These are phyloP conservation scores for Platysteira castanea DNA, from an alignment of 2,113 vertebrate genomes.

Conservation along the genomic window DNA sequence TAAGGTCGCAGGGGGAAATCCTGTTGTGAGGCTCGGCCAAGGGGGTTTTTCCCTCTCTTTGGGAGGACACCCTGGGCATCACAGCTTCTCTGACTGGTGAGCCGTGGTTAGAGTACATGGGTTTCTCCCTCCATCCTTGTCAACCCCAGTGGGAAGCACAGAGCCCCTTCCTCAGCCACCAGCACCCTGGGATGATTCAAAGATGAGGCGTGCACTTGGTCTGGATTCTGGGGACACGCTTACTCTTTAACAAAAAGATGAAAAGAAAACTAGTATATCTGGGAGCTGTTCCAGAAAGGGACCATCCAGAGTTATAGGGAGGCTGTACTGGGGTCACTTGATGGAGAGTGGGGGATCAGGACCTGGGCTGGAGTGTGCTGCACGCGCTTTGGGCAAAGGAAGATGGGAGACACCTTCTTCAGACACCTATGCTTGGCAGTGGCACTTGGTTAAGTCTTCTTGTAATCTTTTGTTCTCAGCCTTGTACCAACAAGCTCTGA, in stretches of 20 bases:
- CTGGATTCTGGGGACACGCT: background rate
- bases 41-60: background rate
- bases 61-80: background rate
- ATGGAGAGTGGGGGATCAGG: background rate
- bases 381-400: background rate
- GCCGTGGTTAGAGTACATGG: background rate
- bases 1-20: background rate
- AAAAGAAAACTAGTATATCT: background rate
- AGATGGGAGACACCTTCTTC: background rate
- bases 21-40: background rate
- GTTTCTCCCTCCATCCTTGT: background rate
- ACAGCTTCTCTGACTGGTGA: background rate
- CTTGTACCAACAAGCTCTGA: background rate
- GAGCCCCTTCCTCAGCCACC: background rate
- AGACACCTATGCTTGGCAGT: background rate
- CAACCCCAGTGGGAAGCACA: background rate
- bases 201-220: background rate
- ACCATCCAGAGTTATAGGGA: background rate
- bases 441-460: background rate
- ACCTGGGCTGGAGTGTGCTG: no score
- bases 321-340: accelerated
- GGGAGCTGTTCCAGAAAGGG: background rate
- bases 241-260: background rate
- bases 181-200: accelerated
- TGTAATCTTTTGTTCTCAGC: background rate